phyloP scores from a whole-genome alignment of 2,113 vertebrate genomes.

The Trogon surrucura region DNA sequence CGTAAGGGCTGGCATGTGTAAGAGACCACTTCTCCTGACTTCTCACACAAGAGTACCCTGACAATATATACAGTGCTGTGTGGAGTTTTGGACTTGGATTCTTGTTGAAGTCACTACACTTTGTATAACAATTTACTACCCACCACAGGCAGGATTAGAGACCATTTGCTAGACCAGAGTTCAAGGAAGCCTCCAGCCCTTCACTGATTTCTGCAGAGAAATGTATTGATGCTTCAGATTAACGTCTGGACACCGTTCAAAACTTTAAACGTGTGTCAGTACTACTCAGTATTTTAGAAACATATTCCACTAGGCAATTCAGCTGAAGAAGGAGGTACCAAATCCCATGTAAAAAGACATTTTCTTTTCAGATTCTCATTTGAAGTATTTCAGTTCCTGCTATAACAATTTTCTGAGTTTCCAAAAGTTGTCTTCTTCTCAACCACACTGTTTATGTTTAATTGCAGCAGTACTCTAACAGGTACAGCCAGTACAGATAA shows the following conservation, averaged over 20 bases:
- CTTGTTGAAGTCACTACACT: neutral
- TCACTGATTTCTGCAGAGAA: neutral
- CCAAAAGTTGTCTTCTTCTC: neutral
- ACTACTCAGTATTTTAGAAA: neutral
- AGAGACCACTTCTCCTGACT: neutral
- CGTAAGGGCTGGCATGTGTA: fast-evolving
- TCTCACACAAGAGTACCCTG: neutral
- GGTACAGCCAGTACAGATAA: neutral
- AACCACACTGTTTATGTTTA: neutral
- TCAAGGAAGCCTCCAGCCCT: neutral
- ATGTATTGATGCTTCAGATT: neutral
- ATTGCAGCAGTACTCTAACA: neutral
- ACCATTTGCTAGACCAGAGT: neutral
- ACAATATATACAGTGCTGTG: neutral
- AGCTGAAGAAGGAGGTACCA: neutral
- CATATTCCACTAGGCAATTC: neutral
- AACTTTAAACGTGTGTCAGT: neutral
- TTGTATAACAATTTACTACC: neutral
- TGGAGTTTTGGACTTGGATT: neutral
- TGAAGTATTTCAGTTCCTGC: neutral
- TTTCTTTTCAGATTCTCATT: neutral
- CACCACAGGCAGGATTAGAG: fast-evolving
- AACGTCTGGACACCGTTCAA: neutral
- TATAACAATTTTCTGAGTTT: neutral
- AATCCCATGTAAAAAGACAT: neutral